Percentiles rank a stretch among this genome's conserved stretches.
phyloP scores from a whole-genome alignment of 2,113 vertebrate species.

The Zosterops pallidus region DNA sequence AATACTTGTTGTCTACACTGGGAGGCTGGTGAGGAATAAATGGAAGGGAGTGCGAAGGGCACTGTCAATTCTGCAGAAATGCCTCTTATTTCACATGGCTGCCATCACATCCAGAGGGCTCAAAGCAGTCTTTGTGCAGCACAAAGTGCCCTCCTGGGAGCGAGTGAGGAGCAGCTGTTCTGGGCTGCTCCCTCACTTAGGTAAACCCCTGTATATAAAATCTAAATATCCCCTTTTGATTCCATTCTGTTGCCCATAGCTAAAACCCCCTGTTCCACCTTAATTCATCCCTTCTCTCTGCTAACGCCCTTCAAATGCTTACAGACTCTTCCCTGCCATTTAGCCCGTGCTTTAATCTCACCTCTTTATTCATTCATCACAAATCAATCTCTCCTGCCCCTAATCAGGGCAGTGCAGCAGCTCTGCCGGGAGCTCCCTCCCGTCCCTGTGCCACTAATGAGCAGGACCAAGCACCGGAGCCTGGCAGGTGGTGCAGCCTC shows the following conservation, averaged over 20 bases:
- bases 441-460: not conserved
- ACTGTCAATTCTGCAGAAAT: not conserved
- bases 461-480: not conserved
- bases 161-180: not conserved
- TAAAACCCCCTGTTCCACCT: not conserved
- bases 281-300: not conserved
- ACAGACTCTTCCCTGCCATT: not conserved
- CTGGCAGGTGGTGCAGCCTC: not conserved
- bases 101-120: not conserved
- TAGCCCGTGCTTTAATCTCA: conserved; percentile 12
- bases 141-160: not conserved
- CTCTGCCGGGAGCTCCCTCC: not conserved
- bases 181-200: not conserved
- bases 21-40: conserved; percentile 10
- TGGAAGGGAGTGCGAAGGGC: conserved; percentile 33
- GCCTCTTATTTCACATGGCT: not conserved
- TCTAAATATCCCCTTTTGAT: not conserved
- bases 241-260: not conserved
- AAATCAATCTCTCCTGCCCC: conserved; percentile 24
- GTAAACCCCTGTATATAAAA: not conserved
- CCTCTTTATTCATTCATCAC: conserved; percentile 30
- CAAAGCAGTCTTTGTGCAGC: not conserved
- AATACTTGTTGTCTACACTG: not conserved
- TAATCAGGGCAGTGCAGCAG: not conserved
- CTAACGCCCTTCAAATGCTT: not conserved